Conservation (phyloP, 2,113 vertebrate species). For the Salvelinus namaycush region DNA sequence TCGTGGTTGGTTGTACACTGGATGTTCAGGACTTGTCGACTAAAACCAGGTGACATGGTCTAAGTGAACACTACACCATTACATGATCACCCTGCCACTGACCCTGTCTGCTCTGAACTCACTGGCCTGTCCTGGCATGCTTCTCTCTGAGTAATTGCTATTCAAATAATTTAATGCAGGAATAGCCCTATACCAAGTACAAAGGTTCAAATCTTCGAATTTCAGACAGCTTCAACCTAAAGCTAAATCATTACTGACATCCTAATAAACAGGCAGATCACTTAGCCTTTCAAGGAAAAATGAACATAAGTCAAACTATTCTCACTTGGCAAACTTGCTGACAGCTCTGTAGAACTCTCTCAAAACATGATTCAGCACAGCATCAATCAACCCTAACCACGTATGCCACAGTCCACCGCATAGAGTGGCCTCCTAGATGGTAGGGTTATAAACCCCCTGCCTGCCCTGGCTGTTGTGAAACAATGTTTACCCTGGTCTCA, state of each 20-base stretch:
- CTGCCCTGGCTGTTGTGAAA: too few relatives aligned
- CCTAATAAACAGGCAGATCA: not conserved
- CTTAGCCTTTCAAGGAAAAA: not conserved
- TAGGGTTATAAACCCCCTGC: not conserved
- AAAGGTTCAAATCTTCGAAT: not conserved
- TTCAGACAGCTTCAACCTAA: not conserved
- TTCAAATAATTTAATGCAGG: not conserved
- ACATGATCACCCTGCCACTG: not conserved
- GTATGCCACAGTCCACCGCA: not conserved
- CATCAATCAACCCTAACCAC: not conserved
- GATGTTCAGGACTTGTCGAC: too few relatives aligned
- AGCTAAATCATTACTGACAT: not conserved
- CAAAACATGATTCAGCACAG: not conserved
- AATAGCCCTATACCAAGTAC: not conserved
- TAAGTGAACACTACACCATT: not conserved
- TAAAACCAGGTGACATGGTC: not conserved
- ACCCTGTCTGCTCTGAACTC: not conserved
- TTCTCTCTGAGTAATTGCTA: not conserved
- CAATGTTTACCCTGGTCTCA: slow-evolving; percentile 5
- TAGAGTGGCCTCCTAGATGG: not conserved
- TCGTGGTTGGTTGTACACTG: too few relatives aligned
- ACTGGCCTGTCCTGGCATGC: not conserved
- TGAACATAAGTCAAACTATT: not conserved
- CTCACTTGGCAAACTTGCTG: too few relatives aligned
- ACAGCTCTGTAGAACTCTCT: not conserved